Evolutionary conservation across 2,113 vertebrate genomes (phyloP).

Genomic region (Rhynchopsitta pachyrhyncha): DNA sequence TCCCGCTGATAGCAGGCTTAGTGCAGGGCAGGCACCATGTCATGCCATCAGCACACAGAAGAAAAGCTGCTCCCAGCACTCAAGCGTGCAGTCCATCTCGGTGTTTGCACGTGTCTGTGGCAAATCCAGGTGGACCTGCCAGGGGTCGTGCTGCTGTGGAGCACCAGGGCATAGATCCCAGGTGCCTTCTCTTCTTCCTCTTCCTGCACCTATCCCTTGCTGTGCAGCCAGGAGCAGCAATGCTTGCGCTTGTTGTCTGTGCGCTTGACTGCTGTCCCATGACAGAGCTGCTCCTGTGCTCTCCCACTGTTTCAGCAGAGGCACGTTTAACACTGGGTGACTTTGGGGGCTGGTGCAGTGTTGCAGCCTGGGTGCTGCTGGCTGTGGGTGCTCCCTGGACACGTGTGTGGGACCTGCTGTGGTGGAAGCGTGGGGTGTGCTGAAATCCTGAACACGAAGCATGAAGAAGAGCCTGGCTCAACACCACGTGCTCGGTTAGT

Average conservation of each 20-base stretch:
- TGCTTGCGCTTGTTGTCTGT: too few species aligned
- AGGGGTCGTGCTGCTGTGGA: accelerated
- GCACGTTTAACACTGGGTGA: accelerated
- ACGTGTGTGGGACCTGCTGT: accelerated
- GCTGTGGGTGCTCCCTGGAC: not conserved
- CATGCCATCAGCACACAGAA: accelerated
- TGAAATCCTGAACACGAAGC: not conserved
- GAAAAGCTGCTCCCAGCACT: accelerated
- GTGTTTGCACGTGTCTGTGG: accelerated
- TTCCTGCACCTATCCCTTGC: not conserved
- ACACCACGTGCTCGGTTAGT: accelerated
- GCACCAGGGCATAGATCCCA: accelerated
- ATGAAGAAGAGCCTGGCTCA: not conserved
- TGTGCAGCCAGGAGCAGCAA: not conserved
- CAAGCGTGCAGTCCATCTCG: accelerated
- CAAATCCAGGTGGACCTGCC: not conserved
- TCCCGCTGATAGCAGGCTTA: not conserved
- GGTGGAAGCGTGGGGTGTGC: not conserved
- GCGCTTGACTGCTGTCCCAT: not conserved
- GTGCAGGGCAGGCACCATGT: accelerated
- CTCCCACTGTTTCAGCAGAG: not conserved
- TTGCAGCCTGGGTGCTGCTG: not conserved
- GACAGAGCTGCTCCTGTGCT: not conserved
- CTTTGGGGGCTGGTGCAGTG: not conserved
- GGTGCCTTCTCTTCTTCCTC: too few species aligned